Evolutionary conservation across 2,888 invertebrate species (phyloP), one percentile per base, ranked within the genome.

Genomic region (Cantharis rustica): DNA sequence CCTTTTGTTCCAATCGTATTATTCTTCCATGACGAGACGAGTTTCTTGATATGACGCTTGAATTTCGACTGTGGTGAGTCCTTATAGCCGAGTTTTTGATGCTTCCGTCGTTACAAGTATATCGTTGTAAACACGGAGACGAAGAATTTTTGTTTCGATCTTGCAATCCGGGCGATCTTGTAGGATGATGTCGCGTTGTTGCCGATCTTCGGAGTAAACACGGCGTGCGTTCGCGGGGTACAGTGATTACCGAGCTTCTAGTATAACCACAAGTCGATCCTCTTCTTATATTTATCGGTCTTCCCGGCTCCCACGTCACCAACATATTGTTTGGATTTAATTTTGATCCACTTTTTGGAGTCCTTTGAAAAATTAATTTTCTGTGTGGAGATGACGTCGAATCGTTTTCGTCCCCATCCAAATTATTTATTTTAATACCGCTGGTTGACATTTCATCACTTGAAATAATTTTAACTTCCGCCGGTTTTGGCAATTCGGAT

Each of bases 1-100:
- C 98, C 87, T 98, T 98, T 86, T 98, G 98, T 87, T 98, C 98
- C 72, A 97, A 91, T 4, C 95, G 91, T 72, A 98, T 92, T 84
- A 95, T 96, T 76, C 95, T 90, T 0, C 96, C 96, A 84, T 96
- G 95, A 0, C 95, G 91, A 0, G 95, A 95, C 0, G 95, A 95
- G 84, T 95, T 95, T 73, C 95, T 90, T 7, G 95, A 95, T 71
- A 95, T 93, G 0, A 95, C 94, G 86, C 95, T 95, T 16, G 95
- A 95, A 81, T 94, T 95, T 73, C 95, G 90, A 11, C 94, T 93
- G 86, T 95, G 95, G 84, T 94, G 95, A 0, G 93, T 91, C 74
- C 94, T 90, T 5, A 92, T 88, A 79, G 80, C 74, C 15, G 80
- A 77, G 47, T 79, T 82, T 47, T 77, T 80, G 69, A 78, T 73